Conservation (phyloP, 2,888 invertebrate species). For the Thera britannica region DNA sequence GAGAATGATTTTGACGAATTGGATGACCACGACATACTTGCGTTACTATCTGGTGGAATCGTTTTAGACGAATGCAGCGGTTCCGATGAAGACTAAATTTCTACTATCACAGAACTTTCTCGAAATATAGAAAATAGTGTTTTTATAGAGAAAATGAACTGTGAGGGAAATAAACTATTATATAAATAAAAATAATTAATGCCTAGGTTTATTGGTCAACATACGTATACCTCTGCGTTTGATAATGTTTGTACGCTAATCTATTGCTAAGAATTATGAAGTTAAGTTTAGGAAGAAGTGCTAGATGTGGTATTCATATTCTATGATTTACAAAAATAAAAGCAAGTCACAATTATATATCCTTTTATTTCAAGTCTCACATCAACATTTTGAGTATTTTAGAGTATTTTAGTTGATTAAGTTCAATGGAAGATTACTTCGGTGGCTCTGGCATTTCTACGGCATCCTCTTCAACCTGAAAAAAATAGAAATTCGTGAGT, state of each 20-base stretch:
- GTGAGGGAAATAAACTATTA: no score
- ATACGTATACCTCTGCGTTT: no score
- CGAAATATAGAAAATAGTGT: not conserved
- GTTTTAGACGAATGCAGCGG: constrained; percentile 72
- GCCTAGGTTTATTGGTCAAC: no score
- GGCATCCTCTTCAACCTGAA: constrained; percentile 74
- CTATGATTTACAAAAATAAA: constrained; percentile 6
- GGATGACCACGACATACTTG: constrained; percentile 68
- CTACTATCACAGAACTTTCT: not conserved
- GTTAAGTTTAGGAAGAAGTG: no score
- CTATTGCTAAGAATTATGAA: no score
- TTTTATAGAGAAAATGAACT: no score
- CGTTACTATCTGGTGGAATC: constrained; percentile 69
- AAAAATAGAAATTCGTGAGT: constrained; percentile 2
- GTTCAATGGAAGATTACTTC: constrained; percentile 49
- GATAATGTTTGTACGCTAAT: no score
- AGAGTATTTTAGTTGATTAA: constrained; percentile 12
- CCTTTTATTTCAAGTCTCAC: constrained; percentile 4
- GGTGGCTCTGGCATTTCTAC: constrained; percentile 55
- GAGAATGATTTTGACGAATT: constrained; percentile 65
- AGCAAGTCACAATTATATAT: not conserved
- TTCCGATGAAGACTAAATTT: constrained; percentile 60
- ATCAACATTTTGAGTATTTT: constrained; percentile 22
- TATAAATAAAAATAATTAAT: no score
- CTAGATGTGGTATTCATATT: not conserved